Evolutionary conservation across 2,888 invertebrate species (phyloP).

Genomic region (Quadroppia sp.): DNA sequence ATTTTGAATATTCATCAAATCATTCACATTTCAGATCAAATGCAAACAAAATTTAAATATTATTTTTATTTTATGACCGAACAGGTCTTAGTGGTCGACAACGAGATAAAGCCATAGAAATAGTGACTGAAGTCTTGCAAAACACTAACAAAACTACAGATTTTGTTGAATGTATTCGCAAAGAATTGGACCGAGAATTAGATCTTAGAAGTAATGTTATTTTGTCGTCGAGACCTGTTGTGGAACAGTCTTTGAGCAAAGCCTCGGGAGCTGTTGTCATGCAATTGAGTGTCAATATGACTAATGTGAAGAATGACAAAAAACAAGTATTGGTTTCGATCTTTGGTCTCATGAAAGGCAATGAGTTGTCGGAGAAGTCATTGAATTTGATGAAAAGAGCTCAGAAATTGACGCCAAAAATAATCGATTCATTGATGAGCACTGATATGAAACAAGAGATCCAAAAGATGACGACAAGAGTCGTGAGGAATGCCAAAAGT

Average conservation of each 20-base stretch:
- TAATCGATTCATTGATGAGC: conserved; percentile 40
- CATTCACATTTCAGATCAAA: not conserved
- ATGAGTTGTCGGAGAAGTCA: not conserved
- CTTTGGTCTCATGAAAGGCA: not conserved
- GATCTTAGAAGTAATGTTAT: conserved; percentile 15
- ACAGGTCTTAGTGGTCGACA: conserved; percentile 11
- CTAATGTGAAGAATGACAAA: not conserved
- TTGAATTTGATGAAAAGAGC: conserved; percentile 29
- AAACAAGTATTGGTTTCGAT: not conserved
- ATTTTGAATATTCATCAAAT: no score
- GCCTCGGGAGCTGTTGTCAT: conserved; percentile 18
- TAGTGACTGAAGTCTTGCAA: not conserved
- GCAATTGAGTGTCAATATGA: not conserved
- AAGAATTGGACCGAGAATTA: conserved; percentile 23
- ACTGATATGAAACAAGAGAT: conserved; percentile 38
- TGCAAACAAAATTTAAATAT: not conserved
- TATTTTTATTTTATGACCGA: not conserved
- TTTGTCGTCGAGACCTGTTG: conserved; percentile 8
- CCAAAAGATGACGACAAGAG: conserved; percentile 13
- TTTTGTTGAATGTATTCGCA: conserved; percentile 23
- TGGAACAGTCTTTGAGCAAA: conserved; percentile 21
- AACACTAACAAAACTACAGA: conserved; percentile 19
- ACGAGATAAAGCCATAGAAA: not conserved
- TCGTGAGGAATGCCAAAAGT: conserved; percentile 36
- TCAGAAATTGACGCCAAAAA: conserved; percentile 31